These are phyloP conservation scores for Enteromius trimaculatus DNA, from an alignment of 2,797 vertebrate species.

Conservation along the genomic window DNA sequence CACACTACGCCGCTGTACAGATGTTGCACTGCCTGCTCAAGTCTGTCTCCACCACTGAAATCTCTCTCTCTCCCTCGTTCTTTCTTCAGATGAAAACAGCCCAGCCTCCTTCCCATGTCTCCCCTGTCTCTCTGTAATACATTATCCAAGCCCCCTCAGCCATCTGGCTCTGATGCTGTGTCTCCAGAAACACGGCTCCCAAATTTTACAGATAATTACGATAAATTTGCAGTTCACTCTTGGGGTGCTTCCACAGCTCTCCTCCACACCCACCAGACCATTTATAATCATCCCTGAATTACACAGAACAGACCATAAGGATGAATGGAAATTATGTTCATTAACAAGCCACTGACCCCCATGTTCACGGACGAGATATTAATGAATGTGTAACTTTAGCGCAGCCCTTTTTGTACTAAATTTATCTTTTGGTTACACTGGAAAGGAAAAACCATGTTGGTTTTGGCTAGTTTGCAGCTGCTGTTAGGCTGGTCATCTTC, in stretches of 20 bases:
- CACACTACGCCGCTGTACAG: slow-evolving; percentile 14
- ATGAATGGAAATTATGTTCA: slow-evolving; percentile 62
- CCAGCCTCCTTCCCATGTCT: slow-evolving; percentile 10
- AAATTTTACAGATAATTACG: slow-evolving; percentile 58
- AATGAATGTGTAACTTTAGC: slow-evolving; percentile 42
- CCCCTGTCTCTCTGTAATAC: slow-evolving; percentile 52
- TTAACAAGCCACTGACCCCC: slow-evolving; percentile 61
- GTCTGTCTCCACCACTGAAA: slow-evolving; percentile 26
- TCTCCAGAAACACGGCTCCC: slow-evolving; percentile 39
- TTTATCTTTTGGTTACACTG: slow-evolving; percentile 12
- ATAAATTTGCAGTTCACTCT: slow-evolving; percentile 54
- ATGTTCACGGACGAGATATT: slow-evolving; percentile 48
- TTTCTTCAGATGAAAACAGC: slow-evolving; percentile 6
- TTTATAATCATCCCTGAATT: slow-evolving; percentile 56
- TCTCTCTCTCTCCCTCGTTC: background rate
- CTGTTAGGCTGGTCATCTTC: background rate
- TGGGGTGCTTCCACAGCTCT: slow-evolving; percentile 31
- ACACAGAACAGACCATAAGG: slow-evolving; percentile 45
- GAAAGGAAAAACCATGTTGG: background rate
- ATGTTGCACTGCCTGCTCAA: slow-evolving; percentile 41
- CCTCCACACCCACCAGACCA: slow-evolving; percentile 40
- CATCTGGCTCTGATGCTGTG: slow-evolving; percentile 58
- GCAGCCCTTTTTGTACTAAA: slow-evolving; percentile 25
- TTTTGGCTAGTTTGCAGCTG: background rate
- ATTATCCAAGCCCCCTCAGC: slow-evolving; percentile 52